Evolutionary conservation across 2,113 vertebrate species (phyloP), one percentile per base, ranked within the genome.

Genomic region (Ammospiza caudacuta): DNA sequence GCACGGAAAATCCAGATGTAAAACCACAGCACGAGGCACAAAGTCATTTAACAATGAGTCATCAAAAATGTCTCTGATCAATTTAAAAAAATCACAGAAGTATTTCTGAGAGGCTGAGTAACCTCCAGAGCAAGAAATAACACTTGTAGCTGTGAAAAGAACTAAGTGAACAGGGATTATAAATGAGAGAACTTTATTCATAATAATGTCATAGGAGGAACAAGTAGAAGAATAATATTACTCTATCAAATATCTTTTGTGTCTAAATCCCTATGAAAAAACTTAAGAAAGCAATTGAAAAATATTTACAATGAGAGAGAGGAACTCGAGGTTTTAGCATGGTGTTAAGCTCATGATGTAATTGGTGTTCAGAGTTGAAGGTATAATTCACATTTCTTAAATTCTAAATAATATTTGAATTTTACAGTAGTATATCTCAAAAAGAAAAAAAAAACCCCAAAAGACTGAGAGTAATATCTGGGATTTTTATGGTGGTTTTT

Each of bases 21-120:
- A 79, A 90, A 39, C 49, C 82, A 86, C 61, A 90, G 66, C 66
- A 51, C 39, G 57, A 86, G 83, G 69, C 94, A 84, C 55, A 86
- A 95, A 92, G 68, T 28, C 52, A 59, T 83, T 68, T 90, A 96
- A 82, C 87, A 95, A 89, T 70, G 77, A 91, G 94, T 91, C 94
- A 84, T 92, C 83, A 86, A 59, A 94, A 94, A 94, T 46, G 8
- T 66, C 89, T 64, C 72, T 79, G 91, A 95, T 96, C 63, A 93
- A 89, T 92, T 73, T 16, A 58, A 54, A 28, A 79, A 88, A 74
- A 58, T 67, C 49, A 59, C 86, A 41, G 31, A 92, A 94, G 79
- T 93, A 62, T 95, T 96, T 97, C 95, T 95, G 94, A 94, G 79
- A 81, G 79, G 85, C 76, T 94, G 96, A 97, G 83, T 88, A 97